Base-by-base conservation (phyloP, 2,797 vertebrate genomes). In the Molossus molossus region DNA sequence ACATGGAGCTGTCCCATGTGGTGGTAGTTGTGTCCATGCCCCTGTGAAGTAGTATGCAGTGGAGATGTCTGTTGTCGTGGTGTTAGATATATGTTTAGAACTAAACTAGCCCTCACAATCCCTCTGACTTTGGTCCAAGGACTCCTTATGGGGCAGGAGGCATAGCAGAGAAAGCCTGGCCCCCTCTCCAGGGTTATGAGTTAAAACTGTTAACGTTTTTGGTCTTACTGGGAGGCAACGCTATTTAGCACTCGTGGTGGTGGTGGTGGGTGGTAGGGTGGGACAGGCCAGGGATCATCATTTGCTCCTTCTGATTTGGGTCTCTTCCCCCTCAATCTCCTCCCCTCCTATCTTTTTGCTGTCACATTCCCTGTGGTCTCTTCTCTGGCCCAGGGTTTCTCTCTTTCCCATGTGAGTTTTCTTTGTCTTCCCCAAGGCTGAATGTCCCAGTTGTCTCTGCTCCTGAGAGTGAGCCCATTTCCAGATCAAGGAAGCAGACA, bases 51-150 rank as follows among this genome's bases (percentile, higher is more conserved):
- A 95, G 95, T 98, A 96, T 97, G 92, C 1, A 85, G 96, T 98
- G 97, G 95, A 97, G 97, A 87, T 96, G 95, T 98, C 97, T 97
- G 91, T 67, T 97, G 87, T 97, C 67, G 96, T 98, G 98, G 98
- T 98, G 97, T 97, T 98, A 98, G 97, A 95, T 98, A 96, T 98
- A 84, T 0, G 40, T 98, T 97, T 98, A 98, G 98, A 98, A 98
- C 96, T 93, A 95, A 97, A 96, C 97, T 97, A 96, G 98, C 82
- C 45, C 87, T 64, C 53, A 12, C 45, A 67, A 60, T 92, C 92
- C 14, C 9, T 79, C 60, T 88, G 69, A 83, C 79, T 57, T 57
- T 58, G 33, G 64, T 85, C 94, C 88, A 62, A 62, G 62, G 70
- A 94, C 57, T 60, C 37, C 40, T 91, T 18, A 27, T 33, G 23